Evolutionary conservation across 2,888 invertebrate species (phyloP).

Genomic region (Noctua comes): DNA sequence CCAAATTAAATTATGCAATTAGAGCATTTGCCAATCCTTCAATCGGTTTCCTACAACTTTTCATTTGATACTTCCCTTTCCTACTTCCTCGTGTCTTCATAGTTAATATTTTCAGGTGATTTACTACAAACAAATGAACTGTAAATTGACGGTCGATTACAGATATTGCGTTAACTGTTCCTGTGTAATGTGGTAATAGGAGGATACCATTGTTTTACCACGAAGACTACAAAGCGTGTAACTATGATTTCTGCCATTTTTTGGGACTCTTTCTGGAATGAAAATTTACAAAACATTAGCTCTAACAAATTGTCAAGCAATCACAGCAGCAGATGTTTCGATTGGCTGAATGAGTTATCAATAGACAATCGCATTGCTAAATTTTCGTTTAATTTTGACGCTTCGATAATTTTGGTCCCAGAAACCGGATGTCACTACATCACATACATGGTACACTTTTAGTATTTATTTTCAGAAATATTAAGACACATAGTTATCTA

Average conservation of each 20-base stretch:
- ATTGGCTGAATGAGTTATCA: neutral
- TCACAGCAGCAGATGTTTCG: too few relatives aligned
- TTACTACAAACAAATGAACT: constrained; percentile 14
- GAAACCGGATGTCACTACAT: too few relatives aligned
- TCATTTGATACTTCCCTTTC: constrained; percentile 22
- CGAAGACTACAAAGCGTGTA: neutral
- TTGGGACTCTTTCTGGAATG: neutral
- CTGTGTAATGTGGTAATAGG: constrained; percentile 28
- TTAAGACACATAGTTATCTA: neutral
- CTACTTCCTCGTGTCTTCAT: constrained; percentile 29
- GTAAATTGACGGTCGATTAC: constrained; percentile 19
- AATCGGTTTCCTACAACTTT: neutral
- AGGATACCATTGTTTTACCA: constrained; percentile 27
- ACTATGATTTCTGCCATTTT: neutral
- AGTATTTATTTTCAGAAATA: neutral
- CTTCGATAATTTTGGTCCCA: neutral
- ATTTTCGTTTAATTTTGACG: neutral
- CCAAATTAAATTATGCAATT: too few relatives aligned
- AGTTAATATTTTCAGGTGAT: constrained; percentile 14
- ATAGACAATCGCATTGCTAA: neutral
- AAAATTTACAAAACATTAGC: neutral
- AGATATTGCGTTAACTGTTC: constrained; percentile 36
- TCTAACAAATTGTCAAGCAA: neutral
- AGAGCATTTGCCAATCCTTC: neutral
- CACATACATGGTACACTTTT: neutral